Evolutionary conservation across 2,888 invertebrate species (phyloP), one percentile per base, ranked within the genome.

Genomic region (Ophion slaviceki): DNA sequence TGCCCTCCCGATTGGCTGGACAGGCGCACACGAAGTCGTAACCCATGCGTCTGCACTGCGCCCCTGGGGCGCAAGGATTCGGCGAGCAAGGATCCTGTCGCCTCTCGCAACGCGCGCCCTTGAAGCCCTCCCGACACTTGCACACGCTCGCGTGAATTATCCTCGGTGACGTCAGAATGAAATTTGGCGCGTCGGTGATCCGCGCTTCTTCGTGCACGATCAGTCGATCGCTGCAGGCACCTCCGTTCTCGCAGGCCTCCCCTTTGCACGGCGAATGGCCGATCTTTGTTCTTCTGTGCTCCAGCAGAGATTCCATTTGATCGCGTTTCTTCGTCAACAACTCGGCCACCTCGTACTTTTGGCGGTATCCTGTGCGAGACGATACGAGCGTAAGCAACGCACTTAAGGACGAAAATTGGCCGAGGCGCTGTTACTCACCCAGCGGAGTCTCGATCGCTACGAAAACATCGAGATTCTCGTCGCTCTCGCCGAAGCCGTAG

Each of bases 31-130:
- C 96, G 93, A 97, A 98, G 90, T 97, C 97, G 92, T 96, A 97
- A 0, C 97, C 97, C 94, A 97, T 96, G 85, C 97, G 96, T 71
- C 97, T 95, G 92, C 99, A 99, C 88, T 97, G 96, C 0, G 97
- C 98, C 84, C 97, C 97, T 89, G 92, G 79, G 20, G 96, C 96
- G 92, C 99, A 99, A 5, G 98, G 99, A 92, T 97, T 98, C 1
- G 98, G 98, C 36, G 97, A 95, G 92, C 98, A 98, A 0, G 99
- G 99, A 94, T 98, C 98, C 94, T 98, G 98, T 8, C 97, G 95
- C 90, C 97, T 96, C 91, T 97, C 97, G 93, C 98, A 98, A 84
- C 96, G 96, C 1, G 95, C 95, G 0, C 98, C 98, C 17, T 97
- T 97, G 92, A 97, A 98, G 66, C 98, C 98, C 86, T 97, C 97